Evolutionary conservation across 1,140 invertebrate species (phyloP).

Genomic region (Pseudomyrmex dendroicus): DNA sequence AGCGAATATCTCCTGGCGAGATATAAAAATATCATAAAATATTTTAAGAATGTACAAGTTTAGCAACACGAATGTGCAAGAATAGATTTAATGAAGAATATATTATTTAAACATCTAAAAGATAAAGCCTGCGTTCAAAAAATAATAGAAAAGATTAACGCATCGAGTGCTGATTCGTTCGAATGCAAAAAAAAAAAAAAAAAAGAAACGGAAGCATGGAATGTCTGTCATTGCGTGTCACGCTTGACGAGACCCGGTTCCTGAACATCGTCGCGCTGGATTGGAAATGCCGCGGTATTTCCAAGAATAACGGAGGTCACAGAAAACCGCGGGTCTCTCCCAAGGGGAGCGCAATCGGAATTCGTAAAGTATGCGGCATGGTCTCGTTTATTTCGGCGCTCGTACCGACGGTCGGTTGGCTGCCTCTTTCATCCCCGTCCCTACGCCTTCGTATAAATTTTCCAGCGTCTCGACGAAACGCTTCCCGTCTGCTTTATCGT

Average conservation of each 20-base stretch:
- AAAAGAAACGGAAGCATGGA: background rate
- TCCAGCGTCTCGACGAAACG: constrained; percentile 69
- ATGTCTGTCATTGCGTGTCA: background rate
- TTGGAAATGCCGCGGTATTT: background rate
- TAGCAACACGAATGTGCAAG: no score
- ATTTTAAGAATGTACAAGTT: background rate
- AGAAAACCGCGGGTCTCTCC: background rate
- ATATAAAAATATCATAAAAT: background rate
- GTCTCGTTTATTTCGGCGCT: constrained; percentile 55
- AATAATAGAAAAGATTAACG: background rate
- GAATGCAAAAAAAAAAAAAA: background rate
- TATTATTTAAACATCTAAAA: no score
- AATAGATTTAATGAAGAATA: no score
- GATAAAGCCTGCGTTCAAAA: background rate
- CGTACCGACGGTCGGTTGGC: background rate
- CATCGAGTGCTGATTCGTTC: background rate
- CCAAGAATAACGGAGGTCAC: constrained; percentile 33
- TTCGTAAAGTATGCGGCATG: constrained; percentile 60
- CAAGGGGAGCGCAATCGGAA: constrained; percentile 57
- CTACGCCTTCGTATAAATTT: constrained; percentile 68
- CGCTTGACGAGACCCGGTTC: background rate
- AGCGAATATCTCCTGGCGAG: background rate
- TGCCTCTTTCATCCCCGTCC: constrained; percentile 7
- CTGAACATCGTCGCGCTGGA: background rate
- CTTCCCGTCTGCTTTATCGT: constrained; percentile 68